A percentile compares a stretch with the other conserved stretches of the same genome.
phyloP scores from a whole-genome alignment of 2,113 vertebrate species.

The Psittacara wagleri region DNA sequence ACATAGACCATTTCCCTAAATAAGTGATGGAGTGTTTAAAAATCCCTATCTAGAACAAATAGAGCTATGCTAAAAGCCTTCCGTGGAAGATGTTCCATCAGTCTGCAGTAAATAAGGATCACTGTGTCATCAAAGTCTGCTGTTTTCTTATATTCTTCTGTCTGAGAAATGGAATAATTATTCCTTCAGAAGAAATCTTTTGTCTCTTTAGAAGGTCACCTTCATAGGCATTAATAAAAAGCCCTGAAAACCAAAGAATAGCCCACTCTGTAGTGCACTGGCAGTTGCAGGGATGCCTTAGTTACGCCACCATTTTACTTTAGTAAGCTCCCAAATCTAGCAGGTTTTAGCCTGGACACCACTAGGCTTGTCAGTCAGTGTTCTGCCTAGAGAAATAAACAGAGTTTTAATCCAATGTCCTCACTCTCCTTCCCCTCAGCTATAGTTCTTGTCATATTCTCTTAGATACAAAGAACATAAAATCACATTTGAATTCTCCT shows the following conservation, averaged over 20 bases:
- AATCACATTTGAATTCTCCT: conserved; percentile 51
- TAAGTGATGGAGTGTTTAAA: not conserved
- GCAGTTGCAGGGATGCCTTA: not conserved
- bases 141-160: not conserved
- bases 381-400: conserved; percentile 57
- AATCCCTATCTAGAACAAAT: not conserved
- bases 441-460: conserved; percentile 44
- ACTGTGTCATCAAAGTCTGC: not conserved
- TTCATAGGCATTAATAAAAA: not conserved
- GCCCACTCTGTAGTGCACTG: not conserved
- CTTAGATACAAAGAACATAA: conserved; percentile 29
- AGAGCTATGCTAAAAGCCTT: not conserved
- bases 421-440: conserved; percentile 62
- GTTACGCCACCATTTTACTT: not conserved
- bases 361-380: conserved; percentile 15
- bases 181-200: not conserved
- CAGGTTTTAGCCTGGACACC: not conserved
- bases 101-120: not conserved
- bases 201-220: conserved; percentile 13
- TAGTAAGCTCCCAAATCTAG: not conserved
- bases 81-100: not conserved
- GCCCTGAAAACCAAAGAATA: not conserved
- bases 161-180: not conserved
- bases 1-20: not conserved
- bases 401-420: conserved; percentile 41